Percentiles rank a stretch among this genome's conserved stretches.
These are phyloP conservation scores for Amphiura filiformis DNA, from an alignment of 35 echinoderm and acorn worm species.

Conservation along the genomic window DNA sequence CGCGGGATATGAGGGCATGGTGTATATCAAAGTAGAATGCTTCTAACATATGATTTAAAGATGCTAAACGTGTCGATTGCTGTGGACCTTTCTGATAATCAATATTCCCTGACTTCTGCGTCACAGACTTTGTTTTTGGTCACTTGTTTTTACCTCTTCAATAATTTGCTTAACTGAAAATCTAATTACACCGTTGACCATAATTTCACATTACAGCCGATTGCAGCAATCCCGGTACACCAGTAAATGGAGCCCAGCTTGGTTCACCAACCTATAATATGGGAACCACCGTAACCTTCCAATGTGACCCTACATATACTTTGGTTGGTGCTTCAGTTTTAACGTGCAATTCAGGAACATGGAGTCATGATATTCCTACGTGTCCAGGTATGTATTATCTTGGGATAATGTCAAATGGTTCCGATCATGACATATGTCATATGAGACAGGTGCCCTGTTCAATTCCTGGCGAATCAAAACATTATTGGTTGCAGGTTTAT, in stretches of 20 bases:
- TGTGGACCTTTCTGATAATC: too few relatives aligned
- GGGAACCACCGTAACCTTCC: conserved; percentile 50
- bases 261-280: conserved; percentile 49
- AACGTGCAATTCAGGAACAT: conserved; percentile 48
- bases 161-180: background rate
- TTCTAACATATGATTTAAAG: too few relatives aligned
- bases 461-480: too few relatives aligned
- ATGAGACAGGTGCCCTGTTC: too few relatives aligned
- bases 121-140: background rate
- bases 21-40: too few relatives aligned
- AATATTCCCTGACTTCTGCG: background rate
- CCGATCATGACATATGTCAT: too few relatives aligned
- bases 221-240: conserved; percentile 49
- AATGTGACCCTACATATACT: conserved; percentile 39
- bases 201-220: conserved; percentile 26
- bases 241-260: conserved; percentile 38
- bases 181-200: too few relatives aligned
- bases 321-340: conserved; percentile 45
- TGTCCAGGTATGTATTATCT: conserved; percentile 45
- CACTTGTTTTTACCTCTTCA: background rate
- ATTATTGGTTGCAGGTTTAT: background rate
- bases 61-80: too few relatives aligned
- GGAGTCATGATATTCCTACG: conserved; percentile 34
- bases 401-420: background rate
- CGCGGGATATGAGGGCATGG: too few relatives aligned